Percentiles rank a stretch among this genome's conserved stretches.
phyloP scores from a whole-genome alignment of 2,797 vertebrate species.

The Spinus olivaceus region DNA sequence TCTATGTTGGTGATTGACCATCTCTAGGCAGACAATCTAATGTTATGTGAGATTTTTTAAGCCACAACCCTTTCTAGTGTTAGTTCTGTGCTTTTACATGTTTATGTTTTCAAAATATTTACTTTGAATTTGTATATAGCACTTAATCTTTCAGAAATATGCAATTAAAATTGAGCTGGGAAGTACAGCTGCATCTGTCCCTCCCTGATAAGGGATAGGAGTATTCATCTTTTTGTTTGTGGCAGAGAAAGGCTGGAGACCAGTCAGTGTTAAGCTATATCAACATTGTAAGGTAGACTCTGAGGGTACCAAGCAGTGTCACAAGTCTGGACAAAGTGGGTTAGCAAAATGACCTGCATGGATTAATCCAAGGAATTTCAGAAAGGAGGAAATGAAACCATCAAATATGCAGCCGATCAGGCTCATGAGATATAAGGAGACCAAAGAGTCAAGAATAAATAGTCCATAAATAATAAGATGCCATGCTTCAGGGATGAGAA shows the following conservation, averaged over 20 bases:
- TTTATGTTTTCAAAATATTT: not conserved
- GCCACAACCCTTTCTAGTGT: not conserved
- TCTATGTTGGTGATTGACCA: not conserved
- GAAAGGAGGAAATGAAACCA: not conserved
- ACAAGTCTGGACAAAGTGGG: not conserved
- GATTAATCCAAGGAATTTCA: not conserved
- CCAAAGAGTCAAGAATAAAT: not conserved
- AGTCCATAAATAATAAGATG: slow-evolving; percentile 23
- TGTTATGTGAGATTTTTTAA: not conserved
- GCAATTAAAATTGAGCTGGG: not conserved
- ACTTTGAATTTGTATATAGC: slow-evolving; percentile 9
- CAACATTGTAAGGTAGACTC: not conserved
- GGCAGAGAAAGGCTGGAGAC: not conserved
- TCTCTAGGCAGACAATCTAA: not conserved
- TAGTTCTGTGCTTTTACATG: not conserved
- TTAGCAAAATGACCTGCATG: not conserved
- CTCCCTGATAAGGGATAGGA: slow-evolving; percentile 27
- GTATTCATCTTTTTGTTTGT: slow-evolving; percentile 22
- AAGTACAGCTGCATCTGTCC: slow-evolving; percentile 22
- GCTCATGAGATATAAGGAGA: not conserved
- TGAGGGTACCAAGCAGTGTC: not conserved
- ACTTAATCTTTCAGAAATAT: not conserved
- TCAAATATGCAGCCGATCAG: not conserved
- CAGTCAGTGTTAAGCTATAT: not conserved
- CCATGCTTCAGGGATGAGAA: not conserved